phyloP scores from a whole-genome alignment of 37 sponge, comb jelly and placozoan genomes.

The Crambe crambe region DNA sequence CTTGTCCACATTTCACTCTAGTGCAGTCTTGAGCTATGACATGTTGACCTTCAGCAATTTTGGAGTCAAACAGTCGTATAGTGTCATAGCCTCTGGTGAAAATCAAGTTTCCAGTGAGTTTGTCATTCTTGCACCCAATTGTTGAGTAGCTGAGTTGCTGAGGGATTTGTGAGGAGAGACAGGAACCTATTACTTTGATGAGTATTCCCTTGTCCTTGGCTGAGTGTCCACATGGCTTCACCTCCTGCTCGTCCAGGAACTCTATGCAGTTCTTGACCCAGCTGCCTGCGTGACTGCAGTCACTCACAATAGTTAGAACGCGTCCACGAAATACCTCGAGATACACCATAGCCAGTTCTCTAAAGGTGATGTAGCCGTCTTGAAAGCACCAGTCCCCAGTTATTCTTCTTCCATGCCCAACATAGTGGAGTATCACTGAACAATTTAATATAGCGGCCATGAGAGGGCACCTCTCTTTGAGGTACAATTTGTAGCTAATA shows the following conservation, averaged over 20 bases:
- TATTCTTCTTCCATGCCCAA: conserved; percentile 60
- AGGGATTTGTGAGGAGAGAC: conserved; percentile 37
- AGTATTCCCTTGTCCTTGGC: conserved; percentile 60
- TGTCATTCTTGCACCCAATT: not conserved
- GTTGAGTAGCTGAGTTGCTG: not conserved
- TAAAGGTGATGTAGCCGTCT: conserved; percentile 61
- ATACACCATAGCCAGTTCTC: conserved; percentile 63
- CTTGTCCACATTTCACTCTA: conserved; percentile 1
- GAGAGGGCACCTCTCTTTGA: too few relatives aligned
- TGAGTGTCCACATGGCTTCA: conserved; percentile 69
- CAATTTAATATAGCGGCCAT: too few relatives aligned
- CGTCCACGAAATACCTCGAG: conserved; percentile 35
- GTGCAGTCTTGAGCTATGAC: conserved; percentile 16
- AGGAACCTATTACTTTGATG: conserved; percentile 56
- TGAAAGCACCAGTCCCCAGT: conserved; percentile 88
- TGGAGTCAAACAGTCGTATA: not conserved
- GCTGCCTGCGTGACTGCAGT: conserved; percentile 65
- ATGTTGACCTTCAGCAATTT: conserved; percentile 21
- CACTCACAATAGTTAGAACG: conserved; percentile 49
- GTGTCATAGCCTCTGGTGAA: not conserved
- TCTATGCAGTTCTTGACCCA: conserved; percentile 43
- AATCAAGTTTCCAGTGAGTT: not conserved
- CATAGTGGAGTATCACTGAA: conserved; percentile 65
- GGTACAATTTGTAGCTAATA: too few relatives aligned
- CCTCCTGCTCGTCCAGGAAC: conserved; percentile 49